phyloP scores from a whole-genome alignment of 92 coral and sea anemone genomes.

The Siderastrea siderea region DNA sequence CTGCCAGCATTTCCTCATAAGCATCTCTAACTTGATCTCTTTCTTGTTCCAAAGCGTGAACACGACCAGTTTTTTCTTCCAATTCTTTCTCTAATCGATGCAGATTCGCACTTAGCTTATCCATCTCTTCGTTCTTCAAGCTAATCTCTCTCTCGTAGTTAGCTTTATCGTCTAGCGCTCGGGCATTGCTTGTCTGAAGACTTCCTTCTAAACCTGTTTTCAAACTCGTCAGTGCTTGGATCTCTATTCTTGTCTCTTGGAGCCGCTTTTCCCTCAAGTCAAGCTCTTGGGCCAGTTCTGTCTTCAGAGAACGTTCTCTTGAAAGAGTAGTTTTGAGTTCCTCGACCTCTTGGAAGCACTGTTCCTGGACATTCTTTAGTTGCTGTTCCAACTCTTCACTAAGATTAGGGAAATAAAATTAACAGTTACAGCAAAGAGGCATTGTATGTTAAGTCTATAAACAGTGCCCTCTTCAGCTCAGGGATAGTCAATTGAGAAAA shows the following conservation, averaged over 20 bases:
- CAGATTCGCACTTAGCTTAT: conserved; percentile 26
- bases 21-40: conserved; percentile 63
- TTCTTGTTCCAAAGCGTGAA: conserved; percentile 53
- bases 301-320: conserved; percentile 25
- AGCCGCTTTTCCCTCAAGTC: conserved; percentile 34
- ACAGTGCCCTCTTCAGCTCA: no score
- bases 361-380: conserved; percentile 39
- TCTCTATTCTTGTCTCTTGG: conserved; percentile 27
- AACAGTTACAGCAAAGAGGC: background rate
- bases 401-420: background rate
- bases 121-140: conserved; percentile 51
- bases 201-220: conserved; percentile 45
- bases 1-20: conserved; percentile 81
- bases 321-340: conserved; percentile 18
- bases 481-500: no score
- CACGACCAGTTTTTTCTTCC: background rate
- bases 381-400: conserved; percentile 67
- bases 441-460: no score
- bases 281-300: conserved; percentile 24
- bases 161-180: conserved; percentile 31
- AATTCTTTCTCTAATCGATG: conserved; percentile 21
- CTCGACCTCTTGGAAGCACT: conserved; percentile 45
- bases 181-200: conserved; percentile 42
- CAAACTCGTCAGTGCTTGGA: conserved; percentile 33
- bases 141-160: conserved; percentile 54